These are phyloP conservation scores for Euzetes globulus DNA, from an alignment of 2,888 invertebrate species.

Conservation along the genomic window DNA sequence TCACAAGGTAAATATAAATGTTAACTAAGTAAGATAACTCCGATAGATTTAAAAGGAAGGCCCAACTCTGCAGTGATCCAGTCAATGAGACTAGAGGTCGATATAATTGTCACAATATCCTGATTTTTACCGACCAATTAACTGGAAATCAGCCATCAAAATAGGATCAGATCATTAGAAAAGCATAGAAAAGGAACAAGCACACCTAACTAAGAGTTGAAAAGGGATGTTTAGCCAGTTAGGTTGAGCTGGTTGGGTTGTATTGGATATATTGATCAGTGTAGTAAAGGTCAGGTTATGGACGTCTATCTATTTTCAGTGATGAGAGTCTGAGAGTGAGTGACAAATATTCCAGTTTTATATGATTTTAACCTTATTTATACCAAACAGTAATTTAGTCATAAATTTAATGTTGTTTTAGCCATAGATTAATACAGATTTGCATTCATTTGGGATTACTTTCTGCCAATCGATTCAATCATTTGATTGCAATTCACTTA, in stretches of 20 bases:
- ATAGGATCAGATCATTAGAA: no score
- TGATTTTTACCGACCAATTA: no score
- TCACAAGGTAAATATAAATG: not conserved
- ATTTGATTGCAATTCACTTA: not conserved
- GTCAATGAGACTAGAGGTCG: not conserved
- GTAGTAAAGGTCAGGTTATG: no score
- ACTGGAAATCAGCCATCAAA: no score
- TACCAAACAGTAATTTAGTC: not conserved
- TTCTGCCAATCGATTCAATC: not conserved
- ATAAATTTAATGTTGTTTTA: not conserved
- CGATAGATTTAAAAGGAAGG: not conserved
- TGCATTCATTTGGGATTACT: not conserved
- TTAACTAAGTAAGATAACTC: not conserved
- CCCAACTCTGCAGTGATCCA: not conserved
- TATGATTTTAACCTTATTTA: constrained; percentile 38
- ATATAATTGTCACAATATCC: not conserved
- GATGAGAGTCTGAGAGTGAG: not conserved
- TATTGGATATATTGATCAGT: no score
- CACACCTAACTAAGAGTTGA: no score
- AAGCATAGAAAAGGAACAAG: no score
- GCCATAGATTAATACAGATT: not conserved
- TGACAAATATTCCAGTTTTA: constrained; percentile 9
- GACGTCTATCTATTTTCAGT: no score
- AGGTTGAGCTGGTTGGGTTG: no score
- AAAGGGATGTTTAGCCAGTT: no score